Conservation (phyloP, 2,113 vertebrate species). For the Microtus richardsoni region DNA sequence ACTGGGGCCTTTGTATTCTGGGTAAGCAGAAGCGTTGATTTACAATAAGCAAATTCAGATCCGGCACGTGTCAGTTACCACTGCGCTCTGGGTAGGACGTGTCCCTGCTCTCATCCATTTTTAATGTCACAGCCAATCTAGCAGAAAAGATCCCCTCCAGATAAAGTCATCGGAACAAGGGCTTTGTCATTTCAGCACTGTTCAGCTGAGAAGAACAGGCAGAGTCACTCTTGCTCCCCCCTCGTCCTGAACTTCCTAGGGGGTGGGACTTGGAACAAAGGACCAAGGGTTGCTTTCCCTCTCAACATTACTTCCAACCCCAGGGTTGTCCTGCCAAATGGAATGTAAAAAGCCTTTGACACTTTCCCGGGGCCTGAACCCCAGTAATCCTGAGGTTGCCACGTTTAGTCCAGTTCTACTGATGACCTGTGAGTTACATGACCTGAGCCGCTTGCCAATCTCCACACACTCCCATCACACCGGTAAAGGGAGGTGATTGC, state of each 20-base stretch:
- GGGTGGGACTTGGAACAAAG: not conserved
- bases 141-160: constrained; percentile 85
- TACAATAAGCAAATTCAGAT: constrained; percentile 82
- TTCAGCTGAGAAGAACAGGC: not conserved
- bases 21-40: constrained; percentile 82
- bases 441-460: not conserved
- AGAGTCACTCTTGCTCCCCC: not conserved
- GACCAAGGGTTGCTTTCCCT: not conserved
- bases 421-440: not conserved
- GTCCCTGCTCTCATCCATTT: constrained; percentile 83
- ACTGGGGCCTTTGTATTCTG: constrained; percentile 74
- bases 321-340: not conserved
- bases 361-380: not conserved
- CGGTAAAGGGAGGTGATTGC: not conserved
- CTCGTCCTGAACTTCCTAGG: not conserved
- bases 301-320: no score
- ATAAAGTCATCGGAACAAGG: constrained; percentile 83
- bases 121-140: constrained; percentile 85
- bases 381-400: not conserved
- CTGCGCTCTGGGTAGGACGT: constrained; percentile 82
- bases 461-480: fast-evolving
- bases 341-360: not conserved
- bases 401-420: not conserved
- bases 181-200: constrained; percentile 57
- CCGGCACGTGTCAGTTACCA: constrained; percentile 87